Percentiles rank a stretch among this genome's conserved stretches.
Evolutionary conservation across 2,888 invertebrate genomes (phyloP).

Genomic region (Tiliacea citrago): DNA sequence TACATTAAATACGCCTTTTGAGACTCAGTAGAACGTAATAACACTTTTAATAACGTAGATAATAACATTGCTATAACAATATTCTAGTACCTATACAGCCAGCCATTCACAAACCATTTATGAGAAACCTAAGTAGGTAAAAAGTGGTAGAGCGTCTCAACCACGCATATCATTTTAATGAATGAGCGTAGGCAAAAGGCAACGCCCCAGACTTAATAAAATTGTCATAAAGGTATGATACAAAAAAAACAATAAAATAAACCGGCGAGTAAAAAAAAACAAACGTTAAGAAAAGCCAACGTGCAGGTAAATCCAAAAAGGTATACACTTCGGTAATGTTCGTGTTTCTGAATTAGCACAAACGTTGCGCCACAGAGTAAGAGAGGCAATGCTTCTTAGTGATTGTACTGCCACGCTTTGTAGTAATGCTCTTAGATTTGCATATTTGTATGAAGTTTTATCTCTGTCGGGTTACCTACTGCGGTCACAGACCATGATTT

Average conservation of each 20-base stretch:
- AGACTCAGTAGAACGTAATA: constrained; percentile 1
- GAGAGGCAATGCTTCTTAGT: not conserved
- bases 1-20: constrained; percentile 2
- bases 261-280: constrained; percentile 67
- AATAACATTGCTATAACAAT: constrained; percentile 9
- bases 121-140: constrained; percentile 45
- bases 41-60: constrained; percentile 14
- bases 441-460: not conserved
- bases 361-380: not conserved
- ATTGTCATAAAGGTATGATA: constrained; percentile 85
- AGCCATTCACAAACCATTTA: constrained; percentile 14
- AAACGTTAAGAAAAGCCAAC: constrained; percentile 73
- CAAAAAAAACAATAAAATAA: constrained; percentile 74
- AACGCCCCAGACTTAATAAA: constrained; percentile 83
- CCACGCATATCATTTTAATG: constrained; percentile 80
- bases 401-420: no score
- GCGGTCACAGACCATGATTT: not conserved
- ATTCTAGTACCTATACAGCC: not conserved
- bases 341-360: not conserved
- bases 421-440: not conserved
- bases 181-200: constrained; percentile 79
- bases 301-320: constrained; percentile 25
- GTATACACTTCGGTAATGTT: not conserved
- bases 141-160: constrained; percentile 64
- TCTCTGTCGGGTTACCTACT: not conserved